Evolutionary conservation across 2,888 invertebrate genomes (phyloP), one percentile per base, ranked within the genome.

Genomic region (Melanostoma mellinum): DNA sequence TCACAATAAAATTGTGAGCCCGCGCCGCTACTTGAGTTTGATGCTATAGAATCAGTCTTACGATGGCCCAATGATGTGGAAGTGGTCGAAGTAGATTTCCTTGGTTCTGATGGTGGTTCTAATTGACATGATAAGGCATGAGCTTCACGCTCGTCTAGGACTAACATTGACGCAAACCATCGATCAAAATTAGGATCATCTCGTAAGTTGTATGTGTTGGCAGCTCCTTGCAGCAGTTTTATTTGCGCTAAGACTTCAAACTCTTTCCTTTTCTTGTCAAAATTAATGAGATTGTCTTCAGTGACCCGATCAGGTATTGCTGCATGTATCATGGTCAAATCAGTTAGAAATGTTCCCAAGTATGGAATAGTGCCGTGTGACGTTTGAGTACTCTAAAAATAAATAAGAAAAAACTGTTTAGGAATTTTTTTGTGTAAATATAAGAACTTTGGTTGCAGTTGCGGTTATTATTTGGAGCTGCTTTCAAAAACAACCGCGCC

Each of bases 221-320:
- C 98, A 9, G 99, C 98, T 69, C 94, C 94, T 82, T 99, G 99
- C n/a, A 99, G 93, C 76, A 99, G 92, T 90, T 98, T 96, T 78
- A 99, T 97, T 92, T 98, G 98, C 6, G 99, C 99, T 81, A 99
- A 93, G 33, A 99, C 97, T 92, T 99, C 99, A 91, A 99, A 99
- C 91, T 99, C 99, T 92, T 99, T 99, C 82, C 99, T 93, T 74
- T 98, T 94, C 91, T 99, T 99, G 90, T 99, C 99, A 91, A 99
- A 99, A 92, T 99, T 99, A 61, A 99, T 98, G 58, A 99, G 93
- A 75, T 88, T 88, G 56, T 96, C 96, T 81, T 96, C 96, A 53
- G 94, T 94, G 48, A 90, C 90, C 4, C 94, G 94, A 89, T 98
- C 98, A 0, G 97, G 97, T 89, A 96, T 97, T 42, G 99, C 99